Base-by-base conservation (phyloP, 2,797 vertebrate genomes). In the Micropoecilia bifurca region DNA sequence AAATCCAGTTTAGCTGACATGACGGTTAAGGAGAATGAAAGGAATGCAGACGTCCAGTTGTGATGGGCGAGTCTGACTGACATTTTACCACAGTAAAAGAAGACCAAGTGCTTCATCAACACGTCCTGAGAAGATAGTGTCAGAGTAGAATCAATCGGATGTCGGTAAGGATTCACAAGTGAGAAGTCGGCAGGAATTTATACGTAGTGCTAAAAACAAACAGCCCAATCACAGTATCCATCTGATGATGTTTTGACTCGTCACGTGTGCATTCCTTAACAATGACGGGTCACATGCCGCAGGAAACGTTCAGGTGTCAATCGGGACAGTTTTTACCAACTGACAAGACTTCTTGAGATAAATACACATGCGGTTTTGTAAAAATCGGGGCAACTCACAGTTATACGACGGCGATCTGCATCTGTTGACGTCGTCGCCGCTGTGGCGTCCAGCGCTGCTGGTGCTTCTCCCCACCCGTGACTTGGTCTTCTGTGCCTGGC, bases 401-500 rank as follows among this genome's bases (percentile, higher is more conserved):
- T 96, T 95, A 79, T 95, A 94, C 18, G 97, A 97, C 72, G 97
- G 95, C 0, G 97, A 97, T 8, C 95, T 93, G 0, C 96, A 88
- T 75, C 92, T 93, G 82, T 93, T 68, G 0, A 90, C 92, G 57
- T 97, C 96, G 0, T 97, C 97, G 0, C 91, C 91, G 0, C 93
- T 84, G 0, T 93, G 95, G 18, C 97, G 97, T 5, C 94, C 92
- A 0, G 94, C 92, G 66, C 93, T 92, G 78, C 33, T 33, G 33
- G 33, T 33, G 33, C 95, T 93, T 1, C 96, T 94, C 0, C 96
- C 90, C 95, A 98, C 96, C 36, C 98, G 97, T 53, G 97, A 96
- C 89, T 97, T 98, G 78, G 98, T 98, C 93, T 98, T 97, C 83
- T 97, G 91, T 0, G 98, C 97, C 0, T 97, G 96, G 1, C 92